phyloP scores from a whole-genome alignment of 2,888 invertebrate species.

The Phaonia tiefii region DNA sequence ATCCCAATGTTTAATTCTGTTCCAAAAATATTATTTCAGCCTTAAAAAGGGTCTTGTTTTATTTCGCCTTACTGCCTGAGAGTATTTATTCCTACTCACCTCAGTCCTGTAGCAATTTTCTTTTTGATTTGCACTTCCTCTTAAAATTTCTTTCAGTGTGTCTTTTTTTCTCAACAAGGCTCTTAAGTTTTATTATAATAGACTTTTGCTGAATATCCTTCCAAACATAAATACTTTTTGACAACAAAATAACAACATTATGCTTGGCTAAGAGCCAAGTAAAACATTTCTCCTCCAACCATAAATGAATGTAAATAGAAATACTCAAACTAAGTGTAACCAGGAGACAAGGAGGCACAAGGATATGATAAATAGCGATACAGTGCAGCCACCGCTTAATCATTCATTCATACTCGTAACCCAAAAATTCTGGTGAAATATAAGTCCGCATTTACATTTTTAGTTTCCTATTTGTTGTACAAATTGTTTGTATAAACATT shows the following conservation, averaged over 20 bases:
- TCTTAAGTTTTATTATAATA: conserved; percentile 37
- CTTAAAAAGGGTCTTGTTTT: no score
- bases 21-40: no score
- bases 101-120: no score
- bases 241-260: conserved; percentile 36
- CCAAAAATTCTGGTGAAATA: not conserved
- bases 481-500: no score
- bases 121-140: no score
- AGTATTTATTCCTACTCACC: no score
- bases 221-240: conserved; percentile 23
- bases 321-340: not conserved
- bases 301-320: not conserved
- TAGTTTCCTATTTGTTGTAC: not conserved
- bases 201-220: conserved; percentile 29
- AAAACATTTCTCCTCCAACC: not conserved
- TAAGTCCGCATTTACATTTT: not conserved
- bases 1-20: no score
- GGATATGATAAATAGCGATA: not conserved
- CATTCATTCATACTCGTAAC: not conserved
- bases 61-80: no score
- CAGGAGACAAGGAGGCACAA: not conserved
- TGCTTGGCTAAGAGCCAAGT: conserved; percentile 29
- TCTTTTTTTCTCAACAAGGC: not conserved
- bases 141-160: conserved; percentile 7
- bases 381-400: not conserved